Conservation (phyloP, 1,140 invertebrate genomes). For the Elysia chlorotica region DNA sequence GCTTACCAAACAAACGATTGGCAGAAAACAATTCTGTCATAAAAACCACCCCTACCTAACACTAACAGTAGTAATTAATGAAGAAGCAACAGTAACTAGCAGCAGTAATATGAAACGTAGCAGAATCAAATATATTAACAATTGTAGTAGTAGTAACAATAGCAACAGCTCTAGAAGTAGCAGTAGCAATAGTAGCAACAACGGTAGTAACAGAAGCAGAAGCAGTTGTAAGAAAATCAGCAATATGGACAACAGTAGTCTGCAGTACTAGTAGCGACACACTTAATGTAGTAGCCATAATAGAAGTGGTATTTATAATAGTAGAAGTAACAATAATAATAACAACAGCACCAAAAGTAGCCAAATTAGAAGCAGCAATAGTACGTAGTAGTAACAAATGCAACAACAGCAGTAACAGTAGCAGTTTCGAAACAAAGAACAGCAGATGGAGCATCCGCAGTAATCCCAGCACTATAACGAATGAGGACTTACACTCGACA, state of each 20-base stretch:
- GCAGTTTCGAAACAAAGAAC: no score
- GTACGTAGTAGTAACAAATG: conserved; percentile 4
- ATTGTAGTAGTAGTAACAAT: conserved; percentile 6
- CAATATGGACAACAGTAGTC: background rate
- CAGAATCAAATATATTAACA: background rate
- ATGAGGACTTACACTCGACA: no score
- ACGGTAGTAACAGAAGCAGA: background rate
- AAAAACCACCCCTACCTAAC: no score
- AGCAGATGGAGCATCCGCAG: no score
- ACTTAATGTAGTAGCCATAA: conserved; percentile 1
- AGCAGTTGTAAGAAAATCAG: background rate
- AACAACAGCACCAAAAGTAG: background rate
- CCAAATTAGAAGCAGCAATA: background rate
- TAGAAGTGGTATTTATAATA: conserved; percentile 2
- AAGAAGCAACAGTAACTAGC: background rate
- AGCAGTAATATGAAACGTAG: background rate
- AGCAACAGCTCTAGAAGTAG: conserved; percentile 1
- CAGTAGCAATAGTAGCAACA: conserved; percentile 1
- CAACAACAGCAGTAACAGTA: background rate
- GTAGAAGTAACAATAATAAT: conserved; percentile 4
- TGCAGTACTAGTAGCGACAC: background rate
- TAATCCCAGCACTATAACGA: no score
- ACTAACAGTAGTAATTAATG: background rate
- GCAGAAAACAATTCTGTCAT: no score
- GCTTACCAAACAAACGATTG: no score